Evolutionary conservation across 2,888 invertebrate species (phyloP).

Genomic region (Agriopis aurantiaria): DNA sequence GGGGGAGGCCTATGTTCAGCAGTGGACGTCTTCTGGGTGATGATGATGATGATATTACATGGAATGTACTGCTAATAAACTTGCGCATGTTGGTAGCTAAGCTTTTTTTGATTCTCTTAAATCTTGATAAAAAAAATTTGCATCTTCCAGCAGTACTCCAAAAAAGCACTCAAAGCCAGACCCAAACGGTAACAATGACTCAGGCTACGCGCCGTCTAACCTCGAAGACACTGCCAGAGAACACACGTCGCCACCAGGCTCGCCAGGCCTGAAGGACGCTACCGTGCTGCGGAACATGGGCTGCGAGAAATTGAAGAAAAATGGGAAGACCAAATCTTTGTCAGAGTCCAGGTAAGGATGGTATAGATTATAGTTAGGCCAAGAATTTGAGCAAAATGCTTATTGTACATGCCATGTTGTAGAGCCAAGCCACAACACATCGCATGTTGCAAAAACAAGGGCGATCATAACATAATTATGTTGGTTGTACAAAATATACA

Average conservation of each 20-base stretch:
- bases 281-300: conserved; percentile 74
- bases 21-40: no score
- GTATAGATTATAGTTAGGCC: background rate
- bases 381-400: background rate
- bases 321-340: conserved; percentile 69
- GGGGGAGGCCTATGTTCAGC: no score
- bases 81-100: no score
- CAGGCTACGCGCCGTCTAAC: conserved; percentile 91
- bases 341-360: conserved; percentile 69
- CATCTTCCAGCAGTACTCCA: conserved; percentile 57
- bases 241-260: conserved; percentile 85
- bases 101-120: background rate
- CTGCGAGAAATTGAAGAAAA: conserved; percentile 77
- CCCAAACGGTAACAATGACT: conserved; percentile 94
- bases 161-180: conserved; percentile 81
- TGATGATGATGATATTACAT: no score
- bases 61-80: no score
- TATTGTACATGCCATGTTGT: no score
- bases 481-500: no score
- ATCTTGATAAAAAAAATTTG: background rate
- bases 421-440: no score
- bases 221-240: conserved; percentile 84
- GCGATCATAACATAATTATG: no score
- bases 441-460: no score
- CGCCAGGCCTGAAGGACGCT: conserved; percentile 80